These are phyloP conservation scores for Pristionchus japonicus DNA, from an alignment of 2,888 invertebrate species.

Conservation along the genomic window DNA sequence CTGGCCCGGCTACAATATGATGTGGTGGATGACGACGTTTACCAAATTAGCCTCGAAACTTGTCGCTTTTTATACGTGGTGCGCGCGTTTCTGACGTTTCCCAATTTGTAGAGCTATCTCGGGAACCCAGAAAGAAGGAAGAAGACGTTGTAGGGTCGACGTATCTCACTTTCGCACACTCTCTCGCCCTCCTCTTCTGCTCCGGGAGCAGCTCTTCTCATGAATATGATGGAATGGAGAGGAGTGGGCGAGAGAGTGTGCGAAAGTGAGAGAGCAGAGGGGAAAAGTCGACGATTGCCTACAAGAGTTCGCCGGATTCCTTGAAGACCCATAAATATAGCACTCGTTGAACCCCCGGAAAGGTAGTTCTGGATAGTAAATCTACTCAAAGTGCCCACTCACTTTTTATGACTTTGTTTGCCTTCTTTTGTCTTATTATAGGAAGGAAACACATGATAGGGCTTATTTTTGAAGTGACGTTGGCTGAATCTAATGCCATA, in stretches of 20 bases:
- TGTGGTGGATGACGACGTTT: neutral
- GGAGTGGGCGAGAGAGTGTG: neutral
- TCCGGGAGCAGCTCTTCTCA: neutral
- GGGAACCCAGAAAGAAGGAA: neutral
- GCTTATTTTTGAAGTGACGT: neutral
- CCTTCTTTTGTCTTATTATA: neutral
- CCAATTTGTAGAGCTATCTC: neutral
- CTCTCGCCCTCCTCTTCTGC: neutral
- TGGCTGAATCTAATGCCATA: neutral
- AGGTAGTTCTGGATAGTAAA: neutral
- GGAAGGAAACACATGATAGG: neutral
- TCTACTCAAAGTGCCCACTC: neutral
- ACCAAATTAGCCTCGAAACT: conserved; percentile 1
- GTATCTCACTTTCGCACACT: neutral
- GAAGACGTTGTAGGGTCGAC: neutral
- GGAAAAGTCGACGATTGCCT: neutral
- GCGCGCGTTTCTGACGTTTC: conserved; percentile 18
- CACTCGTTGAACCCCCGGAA: neutral
- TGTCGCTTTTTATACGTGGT: conserved; percentile 2
- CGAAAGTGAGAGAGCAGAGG: neutral
- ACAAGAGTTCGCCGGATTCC: conserved; percentile 14
- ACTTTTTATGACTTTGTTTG: neutral
- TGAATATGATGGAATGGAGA: conserved; percentile 35
- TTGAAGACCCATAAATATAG: too few relatives aligned
- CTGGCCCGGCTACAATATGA: conserved; percentile 14